Conservation (phyloP, 2,113 vertebrate species). For the Deroptyus accipitrinus region DNA sequence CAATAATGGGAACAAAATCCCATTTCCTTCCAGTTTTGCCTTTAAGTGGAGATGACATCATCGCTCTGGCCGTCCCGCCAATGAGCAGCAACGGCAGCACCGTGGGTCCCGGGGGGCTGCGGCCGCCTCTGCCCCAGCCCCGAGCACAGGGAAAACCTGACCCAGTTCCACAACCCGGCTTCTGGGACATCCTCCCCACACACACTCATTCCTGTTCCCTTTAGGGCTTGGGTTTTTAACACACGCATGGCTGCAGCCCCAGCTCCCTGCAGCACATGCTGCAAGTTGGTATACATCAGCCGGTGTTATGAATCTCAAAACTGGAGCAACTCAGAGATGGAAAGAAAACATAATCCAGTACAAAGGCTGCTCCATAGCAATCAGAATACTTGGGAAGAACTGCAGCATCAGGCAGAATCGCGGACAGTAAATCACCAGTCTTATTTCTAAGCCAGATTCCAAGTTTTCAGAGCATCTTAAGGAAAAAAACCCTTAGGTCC, state of each 20-base stretch:
- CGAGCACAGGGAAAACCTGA: slow-evolving; percentile 43
- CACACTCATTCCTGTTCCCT: background rate
- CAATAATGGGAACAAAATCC: slow-evolving; percentile 67
- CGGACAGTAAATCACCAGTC: background rate
- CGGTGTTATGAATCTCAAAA: background rate
- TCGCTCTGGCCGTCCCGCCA: slow-evolving; percentile 59
- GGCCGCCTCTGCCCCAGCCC: slow-evolving; percentile 34
- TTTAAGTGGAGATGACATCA: slow-evolving; percentile 82
- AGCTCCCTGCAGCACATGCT: background rate
- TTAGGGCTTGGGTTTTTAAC: background rate
- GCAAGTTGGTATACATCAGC: background rate
- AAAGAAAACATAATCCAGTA: background rate
- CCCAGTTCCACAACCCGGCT: slow-evolving; percentile 39
- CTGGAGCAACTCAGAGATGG: background rate
- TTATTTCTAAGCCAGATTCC: background rate
- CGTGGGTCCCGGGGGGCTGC: slow-evolving; percentile 61
- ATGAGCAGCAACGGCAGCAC: slow-evolving; percentile 53
- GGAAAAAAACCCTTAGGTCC: background rate
- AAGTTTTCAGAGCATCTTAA: background rate
- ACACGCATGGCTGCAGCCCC: background rate
- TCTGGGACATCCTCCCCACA: background rate
- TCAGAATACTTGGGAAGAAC: background rate
- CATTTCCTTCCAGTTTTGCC: slow-evolving; percentile 72
- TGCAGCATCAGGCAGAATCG: background rate
- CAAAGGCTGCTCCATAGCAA: background rate